These are phyloP conservation scores for Chrysopa pallens DNA, from an alignment of 1,140 invertebrate genomes.

Conservation along the genomic window DNA sequence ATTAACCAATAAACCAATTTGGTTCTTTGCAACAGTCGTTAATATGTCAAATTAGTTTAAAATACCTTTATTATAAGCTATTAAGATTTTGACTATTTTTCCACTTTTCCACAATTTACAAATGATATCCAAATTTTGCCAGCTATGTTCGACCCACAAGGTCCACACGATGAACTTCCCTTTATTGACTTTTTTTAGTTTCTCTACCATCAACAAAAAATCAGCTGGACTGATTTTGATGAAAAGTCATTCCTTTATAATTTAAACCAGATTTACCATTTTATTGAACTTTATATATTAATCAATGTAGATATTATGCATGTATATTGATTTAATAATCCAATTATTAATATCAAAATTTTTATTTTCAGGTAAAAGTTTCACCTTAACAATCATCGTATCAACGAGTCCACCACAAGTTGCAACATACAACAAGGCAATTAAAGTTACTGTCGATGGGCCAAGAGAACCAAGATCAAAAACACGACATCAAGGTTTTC, in stretches of 20 bases:
- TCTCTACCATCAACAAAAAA: background rate
- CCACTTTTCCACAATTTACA: too few species aligned
- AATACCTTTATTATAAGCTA: too few species aligned
- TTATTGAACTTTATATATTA: background rate
- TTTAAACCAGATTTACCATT: background rate
- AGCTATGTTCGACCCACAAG: too few species aligned
- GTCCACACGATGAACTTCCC: too few species aligned
- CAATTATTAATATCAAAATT: slow-evolving; percentile 4
- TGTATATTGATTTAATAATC: background rate
- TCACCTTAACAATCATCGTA: slow-evolving; percentile 88
- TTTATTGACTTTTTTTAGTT: background rate
- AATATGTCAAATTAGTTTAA: too few species aligned
- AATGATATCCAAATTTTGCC: too few species aligned
- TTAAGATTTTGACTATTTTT: too few species aligned
- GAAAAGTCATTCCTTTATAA: background rate
- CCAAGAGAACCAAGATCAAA: slow-evolving; percentile 90
- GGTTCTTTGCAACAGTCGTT: too few species aligned
- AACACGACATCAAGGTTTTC: slow-evolving; percentile 68
- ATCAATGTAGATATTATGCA: background rate
- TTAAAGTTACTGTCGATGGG: slow-evolving; percentile 97
- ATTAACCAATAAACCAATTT: too few species aligned
- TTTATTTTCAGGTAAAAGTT: slow-evolving; percentile 74
- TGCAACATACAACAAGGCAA: slow-evolving; percentile 84
- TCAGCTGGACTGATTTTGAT: background rate
- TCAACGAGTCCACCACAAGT: slow-evolving; percentile 83